phyloP scores from a whole-genome alignment of 2,888 invertebrate genomes.

The Halictus ligatus region DNA sequence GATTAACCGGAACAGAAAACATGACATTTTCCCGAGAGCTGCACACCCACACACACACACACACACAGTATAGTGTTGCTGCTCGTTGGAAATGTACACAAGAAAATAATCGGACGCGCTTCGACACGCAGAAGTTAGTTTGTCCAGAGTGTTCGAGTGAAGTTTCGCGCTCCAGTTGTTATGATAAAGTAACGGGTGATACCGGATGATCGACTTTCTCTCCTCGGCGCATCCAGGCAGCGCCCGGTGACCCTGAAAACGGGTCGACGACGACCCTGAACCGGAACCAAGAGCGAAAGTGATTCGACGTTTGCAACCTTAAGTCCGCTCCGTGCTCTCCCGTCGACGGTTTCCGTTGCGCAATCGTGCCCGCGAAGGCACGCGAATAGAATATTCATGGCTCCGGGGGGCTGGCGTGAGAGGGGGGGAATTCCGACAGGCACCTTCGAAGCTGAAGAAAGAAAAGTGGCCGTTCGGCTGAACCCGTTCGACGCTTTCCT shows the following conservation, averaged over 20 bases:
- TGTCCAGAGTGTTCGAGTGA: background rate
- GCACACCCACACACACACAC: too few relatives aligned
- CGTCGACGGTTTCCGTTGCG: conserved; percentile 52
- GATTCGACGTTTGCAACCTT: conserved; percentile 65
- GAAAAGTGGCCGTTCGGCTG: conserved; percentile 17
- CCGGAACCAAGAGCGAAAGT: conserved; percentile 80
- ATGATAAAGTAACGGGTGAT: background rate
- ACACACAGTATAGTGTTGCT: background rate
- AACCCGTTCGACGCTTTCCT: background rate
- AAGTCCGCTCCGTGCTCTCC: conserved; percentile 51
- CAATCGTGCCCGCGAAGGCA: conserved; percentile 70
- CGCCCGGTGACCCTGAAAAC: conserved; percentile 69
- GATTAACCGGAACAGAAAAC: too few relatives aligned
- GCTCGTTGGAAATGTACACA: background rate
- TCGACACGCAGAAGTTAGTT: background rate
- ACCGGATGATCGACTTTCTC: background rate
- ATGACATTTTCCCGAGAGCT: too few relatives aligned
- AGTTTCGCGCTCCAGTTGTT: conserved; percentile 2
- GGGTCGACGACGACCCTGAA: conserved; percentile 73
- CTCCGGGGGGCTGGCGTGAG: background rate
- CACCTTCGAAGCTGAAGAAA: conserved; percentile 26
- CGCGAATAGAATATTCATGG: conserved; percentile 72
- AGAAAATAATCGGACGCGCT: background rate
- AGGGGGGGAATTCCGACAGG: background rate
- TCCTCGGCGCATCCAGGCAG: conserved; percentile 18